These are phyloP conservation scores for Porites lobata DNA, from an alignment of 92 coral and sea anemone genomes.

Conservation along the genomic window DNA sequence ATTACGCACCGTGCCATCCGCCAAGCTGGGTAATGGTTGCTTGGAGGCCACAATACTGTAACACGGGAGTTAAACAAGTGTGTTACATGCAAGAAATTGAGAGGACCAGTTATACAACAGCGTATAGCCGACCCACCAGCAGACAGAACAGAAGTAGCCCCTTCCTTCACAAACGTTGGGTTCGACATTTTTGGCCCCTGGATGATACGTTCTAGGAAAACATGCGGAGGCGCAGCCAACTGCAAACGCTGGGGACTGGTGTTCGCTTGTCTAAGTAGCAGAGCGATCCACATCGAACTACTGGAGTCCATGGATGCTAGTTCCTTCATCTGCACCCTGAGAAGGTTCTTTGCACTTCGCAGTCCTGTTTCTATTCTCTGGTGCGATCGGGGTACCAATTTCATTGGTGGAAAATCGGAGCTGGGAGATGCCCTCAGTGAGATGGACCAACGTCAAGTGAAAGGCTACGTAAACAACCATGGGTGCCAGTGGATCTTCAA, in stretches of 20 bases:
- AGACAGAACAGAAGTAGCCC: slow-evolving; percentile 11
- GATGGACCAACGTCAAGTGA: slow-evolving; percentile 15
- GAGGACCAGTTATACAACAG: slow-evolving; percentile 25
- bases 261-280: slow-evolving; percentile 23
- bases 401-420: slow-evolving; percentile 55
- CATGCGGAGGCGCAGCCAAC: slow-evolving; percentile 25
- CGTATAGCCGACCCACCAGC: slow-evolving; percentile 48
- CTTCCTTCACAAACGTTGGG: slow-evolving; percentile 42
- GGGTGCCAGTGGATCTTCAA: too few relatives aligned
- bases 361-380: slow-evolving; percentile 41
- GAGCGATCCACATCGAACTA: not conserved
- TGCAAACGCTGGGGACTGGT: slow-evolving; percentile 33
- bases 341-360: slow-evolving; percentile 55
- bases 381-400: slow-evolving; percentile 58
- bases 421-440: slow-evolving; percentile 36
- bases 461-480: too few relatives aligned
- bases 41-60: slow-evolving; percentile 21
- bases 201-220: slow-evolving; percentile 13
- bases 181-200: slow-evolving; percentile 53
- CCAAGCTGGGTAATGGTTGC: slow-evolving; percentile 44
- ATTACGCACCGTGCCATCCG: slow-evolving; percentile 52
- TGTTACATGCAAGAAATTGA: slow-evolving; percentile 29
- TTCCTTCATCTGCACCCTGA: slow-evolving; percentile 40
- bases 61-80: slow-evolving; percentile 22
- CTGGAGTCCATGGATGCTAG: slow-evolving; percentile 51